Evolutionary conservation across 2,113 vertebrate species (phyloP).

Genomic region (Lanius collurio): DNA sequence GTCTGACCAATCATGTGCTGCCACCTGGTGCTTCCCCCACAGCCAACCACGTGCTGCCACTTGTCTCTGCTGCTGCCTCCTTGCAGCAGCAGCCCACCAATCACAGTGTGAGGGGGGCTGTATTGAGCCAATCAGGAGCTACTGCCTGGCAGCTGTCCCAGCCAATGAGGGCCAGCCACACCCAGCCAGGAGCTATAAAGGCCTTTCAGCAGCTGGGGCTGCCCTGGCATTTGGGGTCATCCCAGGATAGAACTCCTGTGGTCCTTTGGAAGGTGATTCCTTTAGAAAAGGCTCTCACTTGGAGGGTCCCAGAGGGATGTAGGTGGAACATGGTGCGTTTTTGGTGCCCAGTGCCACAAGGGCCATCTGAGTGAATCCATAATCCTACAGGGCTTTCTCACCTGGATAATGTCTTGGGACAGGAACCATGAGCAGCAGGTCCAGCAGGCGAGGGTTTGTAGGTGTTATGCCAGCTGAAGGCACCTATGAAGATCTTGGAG

Average conservation of each 20-base stretch:
- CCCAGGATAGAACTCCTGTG: accelerated
- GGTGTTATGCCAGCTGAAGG: accelerated
- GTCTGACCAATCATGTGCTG: neutral
- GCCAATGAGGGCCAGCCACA: neutral
- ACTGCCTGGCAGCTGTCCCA: neutral
- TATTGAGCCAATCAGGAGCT: neutral
- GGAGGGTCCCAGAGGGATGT: accelerated
- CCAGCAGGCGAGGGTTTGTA: neutral
- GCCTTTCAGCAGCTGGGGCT: accelerated
- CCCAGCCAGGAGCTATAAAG: neutral
- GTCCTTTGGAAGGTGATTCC: accelerated
- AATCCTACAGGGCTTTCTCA: accelerated
- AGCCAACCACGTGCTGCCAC: neutral
- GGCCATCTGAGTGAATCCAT: no score
- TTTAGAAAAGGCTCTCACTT: no score
- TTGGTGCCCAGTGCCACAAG: accelerated
- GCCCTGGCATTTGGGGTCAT: accelerated
- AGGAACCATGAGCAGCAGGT: neutral
- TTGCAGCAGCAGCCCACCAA: neutral
- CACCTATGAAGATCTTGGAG: neutral
- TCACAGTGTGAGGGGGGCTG: accelerated
- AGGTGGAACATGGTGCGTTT: no score
- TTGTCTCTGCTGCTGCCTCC: neutral
- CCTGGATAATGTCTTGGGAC: neutral
- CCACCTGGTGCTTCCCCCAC: accelerated